These are phyloP conservation scores for Distichodus sexfasciatus DNA, from an alignment of 2,797 vertebrate species.

Conservation along the genomic window DNA sequence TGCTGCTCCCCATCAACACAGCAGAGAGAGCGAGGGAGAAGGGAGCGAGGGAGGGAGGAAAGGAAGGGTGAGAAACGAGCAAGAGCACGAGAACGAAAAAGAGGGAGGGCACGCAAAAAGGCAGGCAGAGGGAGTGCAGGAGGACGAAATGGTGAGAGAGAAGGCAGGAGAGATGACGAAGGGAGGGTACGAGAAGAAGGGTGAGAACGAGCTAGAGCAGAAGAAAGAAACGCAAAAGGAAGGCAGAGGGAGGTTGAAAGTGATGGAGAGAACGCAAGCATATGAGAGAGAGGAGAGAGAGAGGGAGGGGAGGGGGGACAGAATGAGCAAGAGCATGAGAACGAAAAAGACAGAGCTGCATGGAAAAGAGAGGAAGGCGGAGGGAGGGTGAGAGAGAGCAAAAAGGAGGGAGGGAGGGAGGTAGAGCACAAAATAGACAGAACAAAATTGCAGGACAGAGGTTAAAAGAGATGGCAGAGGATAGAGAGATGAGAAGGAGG, in stretches of 20 bases:
- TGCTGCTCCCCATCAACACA: conserved; percentile 46
- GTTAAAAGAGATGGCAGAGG: no score
- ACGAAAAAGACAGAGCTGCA: background rate
- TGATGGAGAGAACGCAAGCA: background rate
- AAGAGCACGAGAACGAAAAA: no score
- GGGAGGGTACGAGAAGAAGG: no score
- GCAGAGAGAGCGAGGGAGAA: background rate
- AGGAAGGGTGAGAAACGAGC: no score
- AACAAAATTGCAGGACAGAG: no score
- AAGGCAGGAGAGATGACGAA: background rate
- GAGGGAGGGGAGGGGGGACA: no score
- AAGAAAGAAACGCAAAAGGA: background rate
- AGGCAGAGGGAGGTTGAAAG: background rate
- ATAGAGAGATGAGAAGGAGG: no score
- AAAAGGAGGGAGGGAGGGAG: no score
- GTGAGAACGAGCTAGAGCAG: background rate
- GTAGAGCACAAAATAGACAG: no score
- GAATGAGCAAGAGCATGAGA: background rate
- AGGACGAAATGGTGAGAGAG: background rate
- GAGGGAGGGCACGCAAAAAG: background rate
- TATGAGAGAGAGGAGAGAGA: background rate
- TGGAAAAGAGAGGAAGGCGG: no score
- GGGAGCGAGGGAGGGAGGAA: background rate
- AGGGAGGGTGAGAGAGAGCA: background rate
- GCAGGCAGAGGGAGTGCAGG: background rate